Evolutionary conservation across 2,797 vertebrate genomes (phyloP).

Genomic region (Uromys caudimaculatus): DNA sequence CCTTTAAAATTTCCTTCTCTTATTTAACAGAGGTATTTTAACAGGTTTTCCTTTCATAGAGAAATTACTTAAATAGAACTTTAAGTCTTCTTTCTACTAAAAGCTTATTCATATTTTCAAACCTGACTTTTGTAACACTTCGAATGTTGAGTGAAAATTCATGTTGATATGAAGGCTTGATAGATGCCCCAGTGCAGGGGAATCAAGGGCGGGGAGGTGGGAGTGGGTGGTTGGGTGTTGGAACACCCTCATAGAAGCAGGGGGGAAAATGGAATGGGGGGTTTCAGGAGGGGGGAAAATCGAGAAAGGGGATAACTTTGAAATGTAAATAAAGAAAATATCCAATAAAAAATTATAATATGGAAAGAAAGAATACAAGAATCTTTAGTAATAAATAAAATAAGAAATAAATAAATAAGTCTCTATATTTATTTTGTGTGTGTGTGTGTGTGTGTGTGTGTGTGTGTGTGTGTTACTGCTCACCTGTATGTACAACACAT

Average conservation of each 20-base stretch:
- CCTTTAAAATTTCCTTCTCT: neutral
- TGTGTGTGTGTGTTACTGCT: neutral
- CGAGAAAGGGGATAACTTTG: too few species aligned
- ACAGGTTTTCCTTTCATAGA: neutral
- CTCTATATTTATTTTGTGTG: neutral
- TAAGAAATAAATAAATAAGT: too few species aligned
- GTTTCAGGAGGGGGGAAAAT: too few species aligned
- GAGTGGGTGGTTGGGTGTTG: too few species aligned
- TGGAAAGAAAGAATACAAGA: too few species aligned
- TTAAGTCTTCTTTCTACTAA: neutral
- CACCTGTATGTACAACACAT: neutral
- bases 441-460: neutral
- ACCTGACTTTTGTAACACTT: neutral
- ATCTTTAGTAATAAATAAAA: too few species aligned
- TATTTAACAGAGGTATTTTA: slow-evolving; percentile 5
- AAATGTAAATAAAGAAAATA: too few species aligned
- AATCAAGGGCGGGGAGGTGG: too few species aligned
- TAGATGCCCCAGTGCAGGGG: too few species aligned
- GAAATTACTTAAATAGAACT: slow-evolving; percentile 1
- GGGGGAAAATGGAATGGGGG: too few species aligned
- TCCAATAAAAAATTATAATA: too few species aligned
- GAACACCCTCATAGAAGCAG: too few species aligned
- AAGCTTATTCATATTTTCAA: neutral
- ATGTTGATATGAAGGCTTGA: neutral
- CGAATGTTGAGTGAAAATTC: neutral